Conservation (phyloP, 1,140 invertebrate species). For the Aethina tumida region DNA sequence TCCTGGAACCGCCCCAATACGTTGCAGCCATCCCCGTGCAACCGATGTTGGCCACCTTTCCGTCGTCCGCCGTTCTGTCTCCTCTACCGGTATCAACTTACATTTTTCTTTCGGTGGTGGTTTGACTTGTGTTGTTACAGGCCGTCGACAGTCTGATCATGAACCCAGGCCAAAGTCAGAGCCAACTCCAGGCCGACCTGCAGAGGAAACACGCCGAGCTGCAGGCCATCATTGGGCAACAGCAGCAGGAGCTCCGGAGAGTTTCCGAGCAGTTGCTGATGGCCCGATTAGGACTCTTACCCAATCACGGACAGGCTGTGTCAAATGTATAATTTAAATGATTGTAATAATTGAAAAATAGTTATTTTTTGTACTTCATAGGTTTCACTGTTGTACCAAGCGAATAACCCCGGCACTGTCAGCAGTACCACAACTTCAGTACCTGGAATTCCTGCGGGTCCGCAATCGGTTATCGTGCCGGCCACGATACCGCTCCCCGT, state of each 20-base stretch:
- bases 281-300: conserved; percentile 65
- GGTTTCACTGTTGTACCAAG: conserved; percentile 34
- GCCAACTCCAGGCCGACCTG: conserved; percentile 57
- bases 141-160: conserved; percentile 38
- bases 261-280: conserved; percentile 79
- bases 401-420: conserved; percentile 31
- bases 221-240: conserved; percentile 72
- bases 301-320: conserved; percentile 48
- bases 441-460: conserved; percentile 13
- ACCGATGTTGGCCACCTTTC: conserved; percentile 40
- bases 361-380: conserved; percentile 22
- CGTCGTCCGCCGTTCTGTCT: conserved; percentile 32
- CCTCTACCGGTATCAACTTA: conserved; percentile 30
- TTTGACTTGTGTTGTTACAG: conserved; percentile 6
- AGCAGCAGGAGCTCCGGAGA: conserved; percentile 73
- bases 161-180: conserved; percentile 51
- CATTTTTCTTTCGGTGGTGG: conserved; percentile 1
- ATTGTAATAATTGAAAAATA: conserved; percentile 5
- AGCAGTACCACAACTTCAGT: conserved; percentile 28
- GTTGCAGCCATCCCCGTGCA: conserved; percentile 52
- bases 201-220: conserved; percentile 76
- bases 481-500: conserved; percentile 16
- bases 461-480: conserved; percentile 18
- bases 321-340: conserved; percentile 13
- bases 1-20: conserved; percentile 49